Conservation (phyloP, 2,113 vertebrate species). For the Ochotona princeps region DNA sequence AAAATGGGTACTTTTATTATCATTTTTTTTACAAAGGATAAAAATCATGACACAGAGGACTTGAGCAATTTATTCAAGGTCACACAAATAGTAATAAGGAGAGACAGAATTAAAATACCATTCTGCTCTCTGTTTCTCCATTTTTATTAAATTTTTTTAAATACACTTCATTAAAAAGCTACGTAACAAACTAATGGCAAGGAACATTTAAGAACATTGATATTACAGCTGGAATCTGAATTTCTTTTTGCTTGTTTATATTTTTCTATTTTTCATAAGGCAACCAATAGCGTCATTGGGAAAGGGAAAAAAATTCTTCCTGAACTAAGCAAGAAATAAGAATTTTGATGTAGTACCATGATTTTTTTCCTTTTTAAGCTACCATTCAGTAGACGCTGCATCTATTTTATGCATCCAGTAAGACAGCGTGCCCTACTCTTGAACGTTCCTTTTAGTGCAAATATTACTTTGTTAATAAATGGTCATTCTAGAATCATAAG, state of each 20-base stretch:
- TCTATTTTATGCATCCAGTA: conserved; percentile 53
- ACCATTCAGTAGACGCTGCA: conserved; percentile 16
- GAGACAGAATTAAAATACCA: background rate
- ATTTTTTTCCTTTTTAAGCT: background rate
- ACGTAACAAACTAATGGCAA: background rate
- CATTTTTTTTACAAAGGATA: conserved; percentile 13
- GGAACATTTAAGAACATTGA: conserved; percentile 14
- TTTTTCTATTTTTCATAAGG: conserved; percentile 44
- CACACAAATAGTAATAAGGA: background rate
- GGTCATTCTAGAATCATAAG: background rate
- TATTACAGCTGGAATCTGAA: background rate
- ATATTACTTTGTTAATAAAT: conserved; percentile 39
- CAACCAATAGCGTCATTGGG: background rate
- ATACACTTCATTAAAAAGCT: background rate
- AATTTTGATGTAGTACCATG: background rate
- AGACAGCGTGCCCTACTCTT: background rate
- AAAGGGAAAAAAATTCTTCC: background rate
- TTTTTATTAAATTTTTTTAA: conserved; percentile 19
- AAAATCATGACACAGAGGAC: background rate
- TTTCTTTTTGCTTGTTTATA: background rate
- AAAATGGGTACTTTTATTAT: background rate
- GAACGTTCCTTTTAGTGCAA: background rate
- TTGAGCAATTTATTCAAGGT: background rate
- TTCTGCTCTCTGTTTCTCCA: background rate
- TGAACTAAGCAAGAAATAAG: background rate